A percentile compares a stretch with the other conserved stretches of the same genome.
These are phyloP conservation scores for Pemphigus obesinymphae DNA, from an alignment of 1,140 invertebrate species.

Conservation along the genomic window DNA sequence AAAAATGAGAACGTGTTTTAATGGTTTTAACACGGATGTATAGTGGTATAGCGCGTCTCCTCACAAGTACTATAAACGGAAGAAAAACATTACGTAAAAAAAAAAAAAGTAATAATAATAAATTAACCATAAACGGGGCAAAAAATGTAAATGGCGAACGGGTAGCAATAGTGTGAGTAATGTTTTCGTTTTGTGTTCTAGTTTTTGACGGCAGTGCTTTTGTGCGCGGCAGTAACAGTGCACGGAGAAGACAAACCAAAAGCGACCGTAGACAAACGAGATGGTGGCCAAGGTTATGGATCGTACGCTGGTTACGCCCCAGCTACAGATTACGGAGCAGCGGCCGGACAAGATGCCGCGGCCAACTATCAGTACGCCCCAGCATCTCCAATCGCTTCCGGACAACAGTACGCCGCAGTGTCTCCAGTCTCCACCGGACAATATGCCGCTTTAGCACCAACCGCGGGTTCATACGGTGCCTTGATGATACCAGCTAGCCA, in stretches of 20 bases:
- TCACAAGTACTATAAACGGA: too few species aligned
- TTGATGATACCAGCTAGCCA: neutral
- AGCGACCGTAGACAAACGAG: neutral
- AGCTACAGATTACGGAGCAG: neutral
- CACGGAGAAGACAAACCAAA: neutral
- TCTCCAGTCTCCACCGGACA: neutral
- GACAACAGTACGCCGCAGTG: neutral
- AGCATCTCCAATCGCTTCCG: too few species aligned
- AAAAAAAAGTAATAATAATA: too few species aligned
- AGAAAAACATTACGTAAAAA: too few species aligned
- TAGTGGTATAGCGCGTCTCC: too few species aligned
- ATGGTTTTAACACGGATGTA: too few species aligned
- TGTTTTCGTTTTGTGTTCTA: neutral
- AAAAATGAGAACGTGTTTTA: too few species aligned
- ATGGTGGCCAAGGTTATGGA: neutral
- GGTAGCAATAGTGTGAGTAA: neutral
- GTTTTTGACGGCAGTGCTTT: conserved; percentile 12
- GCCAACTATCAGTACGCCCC: neutral
- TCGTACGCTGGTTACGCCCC: neutral
- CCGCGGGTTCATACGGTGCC: neutral
- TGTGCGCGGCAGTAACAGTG: neutral
- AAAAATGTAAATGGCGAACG: too few species aligned
- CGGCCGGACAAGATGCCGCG: neutral
- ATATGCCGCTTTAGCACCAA: neutral
- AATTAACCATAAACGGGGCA: too few species aligned